Percentiles rank a stretch among this genome's conserved stretches.
phyloP scores from a whole-genome alignment of 2,888 invertebrate species.

The Eupeodes latifasciatus region DNA sequence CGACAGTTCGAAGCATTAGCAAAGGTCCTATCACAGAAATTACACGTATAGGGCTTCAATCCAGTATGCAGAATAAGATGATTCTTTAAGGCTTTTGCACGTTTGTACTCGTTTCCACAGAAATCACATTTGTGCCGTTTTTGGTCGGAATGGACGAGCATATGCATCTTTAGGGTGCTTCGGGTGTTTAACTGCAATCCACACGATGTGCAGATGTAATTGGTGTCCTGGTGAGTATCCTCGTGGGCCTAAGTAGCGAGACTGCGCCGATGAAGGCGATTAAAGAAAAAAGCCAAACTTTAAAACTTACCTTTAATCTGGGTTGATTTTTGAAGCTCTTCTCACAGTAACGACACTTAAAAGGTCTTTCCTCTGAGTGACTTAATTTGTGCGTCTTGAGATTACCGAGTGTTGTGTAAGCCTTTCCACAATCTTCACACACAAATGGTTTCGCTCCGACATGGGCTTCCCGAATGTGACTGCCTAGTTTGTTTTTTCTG shows the following conservation, averaged over 20 bases:
- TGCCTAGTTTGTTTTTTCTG: conserved; percentile 77
- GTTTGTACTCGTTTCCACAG: conserved; percentile 77
- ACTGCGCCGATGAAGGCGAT: too few relatives aligned
- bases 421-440: conserved; percentile 85
- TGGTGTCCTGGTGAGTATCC: conserved; percentile 83
- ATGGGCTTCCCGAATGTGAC: conserved; percentile 81
- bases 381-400: conserved; percentile 85
- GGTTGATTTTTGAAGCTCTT: conserved; percentile 82
- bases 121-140: conserved; percentile 82
- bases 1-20: conserved; percentile 83
- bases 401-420: conserved; percentile 84
- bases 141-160: conserved; percentile 82
- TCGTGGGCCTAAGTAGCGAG: conserved; percentile 81
- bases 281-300: not conserved
- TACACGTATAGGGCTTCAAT: conserved; percentile 79
- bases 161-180: conserved; percentile 84
- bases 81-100: conserved; percentile 2
- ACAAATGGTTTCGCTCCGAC: conserved; percentile 83
- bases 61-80: conserved; percentile 21
- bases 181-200: conserved; percentile 83
- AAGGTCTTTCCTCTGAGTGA: conserved; percentile 84
- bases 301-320: conserved; percentile 77
- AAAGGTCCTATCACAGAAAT: conserved; percentile 82
- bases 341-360: conserved; percentile 83
- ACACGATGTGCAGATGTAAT: conserved; percentile 84